Evolutionary conservation across 2,797 vertebrate genomes (phyloP), one percentile per base, ranked within the genome.

Genomic region (Pteropus rufus): DNA sequence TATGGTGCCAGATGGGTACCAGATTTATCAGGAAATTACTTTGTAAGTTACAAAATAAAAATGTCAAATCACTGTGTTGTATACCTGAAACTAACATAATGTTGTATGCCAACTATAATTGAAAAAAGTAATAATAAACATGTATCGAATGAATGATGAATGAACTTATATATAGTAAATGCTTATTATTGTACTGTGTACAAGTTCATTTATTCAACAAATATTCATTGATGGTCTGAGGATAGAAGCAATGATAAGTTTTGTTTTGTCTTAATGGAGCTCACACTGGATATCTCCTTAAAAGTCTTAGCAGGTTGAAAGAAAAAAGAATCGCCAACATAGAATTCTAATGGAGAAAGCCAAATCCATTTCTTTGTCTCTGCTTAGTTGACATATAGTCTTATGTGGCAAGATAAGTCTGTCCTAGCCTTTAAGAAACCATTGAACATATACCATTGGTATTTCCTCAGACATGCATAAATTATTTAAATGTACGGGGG

Each of bases 251-350:
- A 10, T 49, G 26, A 44, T 84, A 86, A 60, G n/a, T 84, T 87
- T 26, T 76, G 34, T 89, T 95, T 91, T 84, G 24, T 83, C 41
- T 93, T 93, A 84, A 26, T 70, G 56, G n/a, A 79, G 16, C 21
- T 36, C 64, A 69, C 89, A 52, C 15, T 69, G 58, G 39, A 34
- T 14, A 83, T 82, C 23, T 93, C 58, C 65, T 70, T 26, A 67
- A 86, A 97, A 67, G 31, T 46, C 23, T 86, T 93, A 60, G 23
- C n/a, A 80, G 41, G 69, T 72, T 41, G 56, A 79, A 95, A 46
- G 70, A 44, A 24, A 49, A 87, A 90, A 89, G 58, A 97, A 52
- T 60, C 73, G 84, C 67, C 70, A 62, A 36, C 64, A 16, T 64
- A 83, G 70, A 79, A 85, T 89, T 85, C 54, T 92, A 12, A 36